These are phyloP conservation scores for Thymallus thymallus DNA, from an alignment of 2,113 vertebrate genomes.

Conservation along the genomic window DNA sequence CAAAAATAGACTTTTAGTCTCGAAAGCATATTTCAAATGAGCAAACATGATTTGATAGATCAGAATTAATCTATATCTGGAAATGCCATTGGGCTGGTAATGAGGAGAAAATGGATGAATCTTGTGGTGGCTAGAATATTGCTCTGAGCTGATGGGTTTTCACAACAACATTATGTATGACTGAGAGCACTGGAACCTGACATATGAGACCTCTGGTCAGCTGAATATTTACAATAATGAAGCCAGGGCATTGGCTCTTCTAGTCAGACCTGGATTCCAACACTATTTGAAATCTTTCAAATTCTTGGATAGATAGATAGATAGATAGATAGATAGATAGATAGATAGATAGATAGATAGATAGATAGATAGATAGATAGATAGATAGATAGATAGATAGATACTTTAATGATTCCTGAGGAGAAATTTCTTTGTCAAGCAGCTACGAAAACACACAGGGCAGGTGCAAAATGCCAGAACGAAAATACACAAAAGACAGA, in stretches of 20 bases:
- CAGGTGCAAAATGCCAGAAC: no score
- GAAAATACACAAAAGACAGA: no score
- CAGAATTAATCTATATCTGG: background rate
- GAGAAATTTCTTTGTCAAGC: no score
- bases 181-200: slow-evolving; percentile 55
- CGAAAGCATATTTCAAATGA: background rate
- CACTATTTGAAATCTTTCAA: background rate
- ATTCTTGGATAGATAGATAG: no score
- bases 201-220: slow-evolving; percentile 53
- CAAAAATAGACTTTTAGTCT: background rate
- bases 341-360: no score
- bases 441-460: no score
- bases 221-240: slow-evolving; percentile 46
- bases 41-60: background rate
- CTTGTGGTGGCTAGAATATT: slow-evolving; percentile 25
- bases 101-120: slow-evolving; percentile 13
- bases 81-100: background rate
- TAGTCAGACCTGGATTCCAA: background rate
- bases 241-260: background rate
- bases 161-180: slow-evolving; percentile 50
- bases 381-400: no score
- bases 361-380: no score
- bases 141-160: slow-evolving; percentile 41
- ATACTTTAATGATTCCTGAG: no score
- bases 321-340: no score